Percentiles rank a stretch among this genome's conserved stretches.
Conservation (phyloP, 2,797 vertebrate genomes). For the Perdix hodgsoniae region DNA sequence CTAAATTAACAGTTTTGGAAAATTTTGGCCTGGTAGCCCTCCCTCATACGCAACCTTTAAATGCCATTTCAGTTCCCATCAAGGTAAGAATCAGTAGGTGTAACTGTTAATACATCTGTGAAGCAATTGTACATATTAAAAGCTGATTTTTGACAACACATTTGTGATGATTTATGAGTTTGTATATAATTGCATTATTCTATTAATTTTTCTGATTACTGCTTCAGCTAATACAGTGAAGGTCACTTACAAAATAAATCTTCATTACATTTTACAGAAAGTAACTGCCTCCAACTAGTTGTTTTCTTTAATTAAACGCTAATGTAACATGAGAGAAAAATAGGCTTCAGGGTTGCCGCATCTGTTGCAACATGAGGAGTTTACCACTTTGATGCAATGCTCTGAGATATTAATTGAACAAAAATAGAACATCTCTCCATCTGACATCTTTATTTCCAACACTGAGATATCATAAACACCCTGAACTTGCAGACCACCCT, state of each 20-base stretch:
- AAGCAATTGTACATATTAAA: constrained; percentile 88
- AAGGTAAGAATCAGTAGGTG: constrained; percentile 80
- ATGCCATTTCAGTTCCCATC: constrained; percentile 86
- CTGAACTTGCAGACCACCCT: background rate
- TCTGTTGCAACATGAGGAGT: constrained; percentile 69
- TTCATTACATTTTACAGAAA: constrained; percentile 85
- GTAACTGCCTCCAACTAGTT: constrained; percentile 87
- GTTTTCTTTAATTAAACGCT: constrained; percentile 91
- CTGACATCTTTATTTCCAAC: constrained; percentile 51
- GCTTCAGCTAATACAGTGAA: constrained; percentile 87
- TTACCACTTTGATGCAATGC: constrained; percentile 52
- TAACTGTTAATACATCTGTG: constrained; percentile 84
- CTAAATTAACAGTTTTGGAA: constrained; percentile 89
- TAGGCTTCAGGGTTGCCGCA: constrained; percentile 78
- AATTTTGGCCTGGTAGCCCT: constrained; percentile 75
- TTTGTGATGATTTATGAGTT: constrained; percentile 88
- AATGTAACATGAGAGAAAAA: constrained; percentile 87
- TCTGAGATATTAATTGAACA: constrained; percentile 56
- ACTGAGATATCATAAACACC: constrained; percentile 16
- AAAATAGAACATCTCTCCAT: constrained; percentile 58
- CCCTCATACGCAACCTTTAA: constrained; percentile 79
- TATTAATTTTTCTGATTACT: constrained; percentile 92
- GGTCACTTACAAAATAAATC: constrained; percentile 92
- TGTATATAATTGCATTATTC: constrained; percentile 93
- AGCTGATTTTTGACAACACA: constrained; percentile 84